Percentiles rank a stretch among this genome's conserved stretches.
Evolutionary conservation across 2,113 vertebrate species (phyloP).

Genomic region (Aplodontia rufa): DNA sequence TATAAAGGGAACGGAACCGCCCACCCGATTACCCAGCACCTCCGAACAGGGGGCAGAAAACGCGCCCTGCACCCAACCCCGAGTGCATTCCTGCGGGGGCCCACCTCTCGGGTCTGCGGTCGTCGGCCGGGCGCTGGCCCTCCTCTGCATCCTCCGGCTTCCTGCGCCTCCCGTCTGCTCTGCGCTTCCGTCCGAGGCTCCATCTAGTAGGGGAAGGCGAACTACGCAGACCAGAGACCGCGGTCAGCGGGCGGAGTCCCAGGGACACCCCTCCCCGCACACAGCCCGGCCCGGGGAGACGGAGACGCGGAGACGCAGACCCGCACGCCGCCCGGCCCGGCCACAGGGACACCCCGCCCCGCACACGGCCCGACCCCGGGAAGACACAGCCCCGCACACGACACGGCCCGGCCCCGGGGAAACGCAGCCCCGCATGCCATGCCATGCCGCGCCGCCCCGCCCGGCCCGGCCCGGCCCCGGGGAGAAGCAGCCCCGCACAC

Average conservation of each 20-base stretch:
- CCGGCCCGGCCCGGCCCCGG: too few relatives aligned
- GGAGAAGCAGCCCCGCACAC: background rate
- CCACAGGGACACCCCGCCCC: too few relatives aligned
- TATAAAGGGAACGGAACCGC: background rate
- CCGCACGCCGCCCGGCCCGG: too few relatives aligned
- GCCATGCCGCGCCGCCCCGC: too few relatives aligned
- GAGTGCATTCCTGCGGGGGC: background rate
- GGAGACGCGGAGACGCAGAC: too few relatives aligned
- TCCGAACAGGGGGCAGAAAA: too few relatives aligned
- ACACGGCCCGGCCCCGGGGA: too few relatives aligned
- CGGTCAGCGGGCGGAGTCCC: background rate
- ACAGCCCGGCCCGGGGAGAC: too few relatives aligned
- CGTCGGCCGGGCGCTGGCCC: background rate
- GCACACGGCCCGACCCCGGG: background rate
- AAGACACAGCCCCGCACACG: slow-evolving; percentile 6
- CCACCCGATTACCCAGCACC: background rate
- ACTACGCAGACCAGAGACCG: slow-evolving; percentile 65
- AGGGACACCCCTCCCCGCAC: too few relatives aligned
- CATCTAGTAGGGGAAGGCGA: slow-evolving; percentile 83
- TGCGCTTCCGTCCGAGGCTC: slow-evolving; percentile 91
- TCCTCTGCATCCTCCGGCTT: slow-evolving; percentile 65
- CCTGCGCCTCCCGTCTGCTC: slow-evolving; percentile 87
- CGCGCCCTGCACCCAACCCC: accelerated
- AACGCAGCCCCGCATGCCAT: too few relatives aligned
- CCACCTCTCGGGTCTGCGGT: slow-evolving; percentile 83